phyloP scores from a whole-genome alignment of 2,888 invertebrate species.

The Sinhomidia bicolor region DNA sequence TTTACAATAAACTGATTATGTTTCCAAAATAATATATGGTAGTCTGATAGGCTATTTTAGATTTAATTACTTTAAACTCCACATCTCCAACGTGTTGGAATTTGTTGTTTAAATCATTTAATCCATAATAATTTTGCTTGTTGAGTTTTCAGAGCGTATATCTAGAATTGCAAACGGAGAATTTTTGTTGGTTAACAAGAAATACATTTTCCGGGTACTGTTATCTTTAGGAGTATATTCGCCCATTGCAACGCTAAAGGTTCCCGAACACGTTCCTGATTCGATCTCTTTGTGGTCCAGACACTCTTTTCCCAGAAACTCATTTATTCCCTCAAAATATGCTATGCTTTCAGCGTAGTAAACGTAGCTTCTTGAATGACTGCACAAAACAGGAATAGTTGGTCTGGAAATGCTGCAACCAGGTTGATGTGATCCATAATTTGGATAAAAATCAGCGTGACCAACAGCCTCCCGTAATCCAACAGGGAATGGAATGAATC shows the following conservation, averaged over 20 bases:
- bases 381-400: constrained; percentile 68
- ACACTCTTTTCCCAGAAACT: constrained; percentile 57
- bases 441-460: constrained; percentile 75
- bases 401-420: constrained; percentile 59
- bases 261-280: constrained; percentile 46
- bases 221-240: constrained; percentile 63
- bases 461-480: constrained; percentile 70
- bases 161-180: constrained; percentile 55
- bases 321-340: constrained; percentile 4
- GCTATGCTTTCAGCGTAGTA: constrained; percentile 71
- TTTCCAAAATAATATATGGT: no score
- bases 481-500: constrained; percentile 65
- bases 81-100: no score
- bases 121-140: no score
- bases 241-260: constrained; percentile 54
- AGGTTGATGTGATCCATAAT: constrained; percentile 71
- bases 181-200: constrained; percentile 60
- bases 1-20: no score
- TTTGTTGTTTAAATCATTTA: no score
- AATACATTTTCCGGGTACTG: constrained; percentile 60
- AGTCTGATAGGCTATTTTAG: no score
- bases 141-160: background rate
- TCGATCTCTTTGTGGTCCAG: constrained; percentile 39
- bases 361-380: constrained; percentile 67
- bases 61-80: no score